phyloP scores from a whole-genome alignment of 2,797 vertebrate species.

The Agapornis canus region DNA sequence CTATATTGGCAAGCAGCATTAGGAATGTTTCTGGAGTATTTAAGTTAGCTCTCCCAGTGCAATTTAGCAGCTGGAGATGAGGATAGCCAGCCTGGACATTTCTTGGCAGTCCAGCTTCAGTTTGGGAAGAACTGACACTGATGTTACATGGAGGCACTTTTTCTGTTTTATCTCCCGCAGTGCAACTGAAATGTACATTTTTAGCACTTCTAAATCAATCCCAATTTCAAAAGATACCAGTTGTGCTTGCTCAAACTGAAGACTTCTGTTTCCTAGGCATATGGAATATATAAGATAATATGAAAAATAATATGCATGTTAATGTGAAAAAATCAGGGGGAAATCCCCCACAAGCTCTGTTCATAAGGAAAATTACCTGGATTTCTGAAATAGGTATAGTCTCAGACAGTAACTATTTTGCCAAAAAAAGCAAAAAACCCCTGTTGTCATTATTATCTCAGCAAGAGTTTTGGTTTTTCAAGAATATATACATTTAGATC shows the following conservation, averaged over 20 bases:
- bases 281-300: background rate
- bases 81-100: background rate
- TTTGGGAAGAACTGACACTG: background rate
- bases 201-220: constrained; percentile 7
- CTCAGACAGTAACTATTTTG: background rate
- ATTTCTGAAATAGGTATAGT: background rate
- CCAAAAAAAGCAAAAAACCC: background rate
- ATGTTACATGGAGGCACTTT: background rate
- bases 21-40: background rate
- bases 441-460: constrained; percentile 13
- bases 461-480: constrained; percentile 9
- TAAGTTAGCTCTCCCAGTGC: background rate
- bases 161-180: background rate
- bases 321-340: background rate
- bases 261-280: background rate
- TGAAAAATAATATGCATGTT: background rate
- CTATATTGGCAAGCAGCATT: background rate
- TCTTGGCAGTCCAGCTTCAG: background rate
- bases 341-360: rapidly evolving
- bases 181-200: background rate
- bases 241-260: background rate
- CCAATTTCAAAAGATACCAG: background rate
- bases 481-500: constrained; percentile 25
- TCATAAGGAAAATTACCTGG: background rate
- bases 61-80: constrained; percentile 28